Evolutionary conservation across 2,797 vertebrate species (phyloP), one percentile per base, ranked within the genome.

Genomic region (Oreochromis mossambicus): DNA sequence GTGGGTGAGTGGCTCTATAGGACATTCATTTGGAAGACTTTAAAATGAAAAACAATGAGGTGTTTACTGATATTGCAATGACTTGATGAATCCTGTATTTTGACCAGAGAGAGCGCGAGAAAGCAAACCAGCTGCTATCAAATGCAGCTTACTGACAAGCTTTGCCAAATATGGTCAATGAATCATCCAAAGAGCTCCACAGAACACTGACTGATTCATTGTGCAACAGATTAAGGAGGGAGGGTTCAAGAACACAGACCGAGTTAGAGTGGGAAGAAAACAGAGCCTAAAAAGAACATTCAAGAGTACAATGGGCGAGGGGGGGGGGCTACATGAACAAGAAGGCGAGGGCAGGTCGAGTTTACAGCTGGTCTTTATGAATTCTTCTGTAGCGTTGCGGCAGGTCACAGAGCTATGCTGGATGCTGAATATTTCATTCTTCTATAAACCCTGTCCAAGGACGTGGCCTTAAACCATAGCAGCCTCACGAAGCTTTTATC

Each of bases 371-470:
- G 51, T 85, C 81, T 82, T 89, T 86, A 79, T 88, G 86, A 15
- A 89, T 87, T 85, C 51, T 63, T 54, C 41, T 7, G 77, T 32
- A 51, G 81, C 10, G 36, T 21, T 19, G 75, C 48, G 15, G 86
- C 68, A 43, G 86, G 89, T 90, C 83, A 82, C 56, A 68, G 77
- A 84, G 85, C 83, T 51, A 73, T 29, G 38, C 46, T 10, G 43
- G 52, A 79, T 76, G 14, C 79, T 90, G 86, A 91, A 93, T 92
- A 86, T 90, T 88, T 89, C 70, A 91, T 92, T 48, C 41, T 63
- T 38, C 79, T 66, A 79, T 84, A 87, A 87, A 82, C 21, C 29
- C 36, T 1, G 21, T 52, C 83, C 91, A 92, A 92, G 91, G 90
- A 90, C 87, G 34, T 70, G 58, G 87, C 68, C 80, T 84, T 78